Conservation (phyloP, 2,113 vertebrate species). For the Bungarus multicinctus region DNA sequence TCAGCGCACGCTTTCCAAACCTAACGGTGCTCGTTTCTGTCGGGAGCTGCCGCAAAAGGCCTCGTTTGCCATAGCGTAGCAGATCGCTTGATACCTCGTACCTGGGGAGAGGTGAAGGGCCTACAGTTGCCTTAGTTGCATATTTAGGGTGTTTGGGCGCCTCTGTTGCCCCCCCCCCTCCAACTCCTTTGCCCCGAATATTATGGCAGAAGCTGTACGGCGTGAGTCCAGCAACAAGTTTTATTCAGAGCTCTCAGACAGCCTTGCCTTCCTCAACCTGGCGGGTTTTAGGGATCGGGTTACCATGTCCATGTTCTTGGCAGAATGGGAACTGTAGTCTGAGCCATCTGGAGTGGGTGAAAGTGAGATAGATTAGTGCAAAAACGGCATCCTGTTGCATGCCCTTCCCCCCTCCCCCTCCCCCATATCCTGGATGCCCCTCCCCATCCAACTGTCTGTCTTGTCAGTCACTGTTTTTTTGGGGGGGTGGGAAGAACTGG, state of each 20-base stretch:
- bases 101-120: background rate
- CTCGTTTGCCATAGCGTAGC: background rate
- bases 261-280: background rate
- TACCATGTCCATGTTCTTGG: background rate
- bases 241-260: background rate
- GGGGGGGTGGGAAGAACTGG: background rate
- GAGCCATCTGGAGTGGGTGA: background rate
- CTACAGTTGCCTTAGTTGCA: no score
- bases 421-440: background rate
- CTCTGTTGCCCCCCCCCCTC: no score
- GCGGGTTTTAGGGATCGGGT: background rate
- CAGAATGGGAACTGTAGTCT: background rate
- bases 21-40: background rate
- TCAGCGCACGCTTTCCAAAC: background rate
- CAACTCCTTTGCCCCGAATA: background rate
- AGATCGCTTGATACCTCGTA: background rate
- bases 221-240: background rate
- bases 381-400: background rate
- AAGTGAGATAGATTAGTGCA: background rate
- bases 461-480: background rate
- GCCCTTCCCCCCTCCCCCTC: background rate
- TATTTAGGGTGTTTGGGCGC: background rate
- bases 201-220: no score
- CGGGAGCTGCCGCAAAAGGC: background rate
- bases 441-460: background rate